A percentile compares a stretch with the other conserved stretches of the same genome.
Conservation (phyloP, 2,888 invertebrate genomes). For the Plebejus anna region DNA sequence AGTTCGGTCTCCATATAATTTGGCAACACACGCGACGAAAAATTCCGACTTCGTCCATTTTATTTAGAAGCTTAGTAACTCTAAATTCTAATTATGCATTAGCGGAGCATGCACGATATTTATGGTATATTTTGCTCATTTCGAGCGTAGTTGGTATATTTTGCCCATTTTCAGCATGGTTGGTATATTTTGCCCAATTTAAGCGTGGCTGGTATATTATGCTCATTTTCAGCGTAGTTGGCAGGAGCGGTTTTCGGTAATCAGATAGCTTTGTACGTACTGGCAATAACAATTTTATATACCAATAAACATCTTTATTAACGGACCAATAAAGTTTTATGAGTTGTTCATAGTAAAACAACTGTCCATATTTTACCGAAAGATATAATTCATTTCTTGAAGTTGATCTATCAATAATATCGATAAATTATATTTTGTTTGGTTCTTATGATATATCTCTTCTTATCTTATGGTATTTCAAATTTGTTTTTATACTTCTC, state of each 20-base stretch:
- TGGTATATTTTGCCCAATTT: neutral
- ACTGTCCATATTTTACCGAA: neutral
- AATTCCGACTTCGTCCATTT: neutral
- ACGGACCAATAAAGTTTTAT: slow-evolving; percentile 5
- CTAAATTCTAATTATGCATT: neutral
- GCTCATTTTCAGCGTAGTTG: slow-evolving; percentile 12
- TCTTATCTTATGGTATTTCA: too few species aligned
- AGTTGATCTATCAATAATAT: neutral
- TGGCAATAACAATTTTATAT: slow-evolving; percentile 9
- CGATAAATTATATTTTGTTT: neutral
- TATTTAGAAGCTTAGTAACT: neutral
- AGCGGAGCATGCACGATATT: neutral
- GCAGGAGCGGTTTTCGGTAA: slow-evolving; percentile 15
- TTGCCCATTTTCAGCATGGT: neutral
- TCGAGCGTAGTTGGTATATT: neutral
- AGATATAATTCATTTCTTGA: neutral
- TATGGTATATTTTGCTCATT: slow-evolving; percentile 7
- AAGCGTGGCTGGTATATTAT: neutral
- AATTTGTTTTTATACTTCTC: too few species aligned
- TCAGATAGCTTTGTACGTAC: neutral
- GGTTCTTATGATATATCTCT: neutral
- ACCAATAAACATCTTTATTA: neutral
- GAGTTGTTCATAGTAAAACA: neutral
- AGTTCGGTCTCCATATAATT: neutral
- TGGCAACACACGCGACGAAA: neutral